These are phyloP conservation scores for Itoplectis maculator DNA, from an alignment of 2,888 invertebrate species.

Conservation along the genomic window DNA sequence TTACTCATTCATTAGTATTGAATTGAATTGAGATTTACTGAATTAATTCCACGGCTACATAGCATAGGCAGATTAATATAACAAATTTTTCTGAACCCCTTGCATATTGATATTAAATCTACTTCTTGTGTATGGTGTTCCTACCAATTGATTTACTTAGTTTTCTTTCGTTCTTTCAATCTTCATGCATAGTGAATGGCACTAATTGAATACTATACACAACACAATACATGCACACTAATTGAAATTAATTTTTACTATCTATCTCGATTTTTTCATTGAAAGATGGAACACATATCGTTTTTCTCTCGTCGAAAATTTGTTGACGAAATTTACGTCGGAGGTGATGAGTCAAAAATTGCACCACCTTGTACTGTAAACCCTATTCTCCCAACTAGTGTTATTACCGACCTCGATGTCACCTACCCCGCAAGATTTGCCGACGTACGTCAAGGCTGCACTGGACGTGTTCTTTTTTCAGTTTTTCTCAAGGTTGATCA, in stretches of 20 bases:
- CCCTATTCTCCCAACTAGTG: conserved; percentile 40
- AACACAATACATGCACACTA: conserved; percentile 82
- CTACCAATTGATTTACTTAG: conserved; percentile 72
- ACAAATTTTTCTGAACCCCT: conserved; percentile 69
- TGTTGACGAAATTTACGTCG: conserved; percentile 25
- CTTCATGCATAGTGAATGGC: conserved; percentile 70
- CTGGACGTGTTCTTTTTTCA: neutral
- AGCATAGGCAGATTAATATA: conserved; percentile 40
- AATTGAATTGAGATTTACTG: conserved; percentile 19
- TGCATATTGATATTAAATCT: conserved; percentile 73
- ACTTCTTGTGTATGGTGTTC: conserved; percentile 77
- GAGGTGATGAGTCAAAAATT: conserved; percentile 30
- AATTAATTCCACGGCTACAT: conserved; percentile 49
- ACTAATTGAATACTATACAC: conserved; percentile 80
- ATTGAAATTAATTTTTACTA: conserved; percentile 72
- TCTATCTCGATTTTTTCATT: neutral
- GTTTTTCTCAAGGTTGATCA: neutral
- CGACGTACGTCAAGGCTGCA: conserved; percentile 48
- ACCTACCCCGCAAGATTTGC: conserved; percentile 32
- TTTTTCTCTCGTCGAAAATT: conserved; percentile 28
- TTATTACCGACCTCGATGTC: conserved; percentile 32
- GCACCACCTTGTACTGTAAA: conserved; percentile 20
- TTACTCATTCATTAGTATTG: conserved; percentile 39
- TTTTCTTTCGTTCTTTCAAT: conserved; percentile 76
- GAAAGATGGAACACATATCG: conserved; percentile 6